Conservation (phyloP, 2,113 vertebrate species). For the Actinemys pallida region DNA sequence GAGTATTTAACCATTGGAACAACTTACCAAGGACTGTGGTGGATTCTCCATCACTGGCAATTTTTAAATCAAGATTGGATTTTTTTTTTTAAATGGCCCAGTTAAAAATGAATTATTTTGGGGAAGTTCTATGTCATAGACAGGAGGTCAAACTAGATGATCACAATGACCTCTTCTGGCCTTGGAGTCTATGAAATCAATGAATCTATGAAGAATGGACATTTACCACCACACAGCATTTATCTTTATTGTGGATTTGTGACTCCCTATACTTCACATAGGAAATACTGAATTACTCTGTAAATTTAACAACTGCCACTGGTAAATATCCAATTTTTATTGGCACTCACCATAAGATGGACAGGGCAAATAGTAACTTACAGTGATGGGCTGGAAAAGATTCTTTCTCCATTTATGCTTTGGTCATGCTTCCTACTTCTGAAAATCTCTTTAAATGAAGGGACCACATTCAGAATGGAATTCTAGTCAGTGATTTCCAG, state of each 20-base stretch:
- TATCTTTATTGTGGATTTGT: conserved; percentile 43
- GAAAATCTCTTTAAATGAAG: conserved; percentile 34
- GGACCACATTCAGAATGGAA: background rate
- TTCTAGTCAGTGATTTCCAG: background rate
- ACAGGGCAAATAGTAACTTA: background rate
- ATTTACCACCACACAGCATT: conserved; percentile 23
- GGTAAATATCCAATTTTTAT: conserved; percentile 16
- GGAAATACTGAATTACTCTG: conserved; percentile 37
- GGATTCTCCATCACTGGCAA: background rate
- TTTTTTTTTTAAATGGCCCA: too few relatives aligned
- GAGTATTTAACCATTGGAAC: background rate
- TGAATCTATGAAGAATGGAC: background rate
- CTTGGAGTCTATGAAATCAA: background rate
- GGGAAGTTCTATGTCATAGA: background rate
- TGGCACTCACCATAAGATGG: conserved; percentile 20
- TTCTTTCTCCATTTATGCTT: background rate
- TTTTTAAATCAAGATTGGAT: background rate
- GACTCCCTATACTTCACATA: background rate
- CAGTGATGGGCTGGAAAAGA: background rate
- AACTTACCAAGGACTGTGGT: background rate
- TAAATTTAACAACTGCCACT: conserved; percentile 48
- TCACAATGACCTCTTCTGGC: background rate
- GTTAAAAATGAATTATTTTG: background rate
- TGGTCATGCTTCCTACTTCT: conserved; percentile 1
- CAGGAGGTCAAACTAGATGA: background rate